A percentile compares a stretch with the other conserved stretches of the same genome.
phyloP scores from a whole-genome alignment of 1,140 invertebrate genomes.

The Hypsibius dujardini region DNA sequence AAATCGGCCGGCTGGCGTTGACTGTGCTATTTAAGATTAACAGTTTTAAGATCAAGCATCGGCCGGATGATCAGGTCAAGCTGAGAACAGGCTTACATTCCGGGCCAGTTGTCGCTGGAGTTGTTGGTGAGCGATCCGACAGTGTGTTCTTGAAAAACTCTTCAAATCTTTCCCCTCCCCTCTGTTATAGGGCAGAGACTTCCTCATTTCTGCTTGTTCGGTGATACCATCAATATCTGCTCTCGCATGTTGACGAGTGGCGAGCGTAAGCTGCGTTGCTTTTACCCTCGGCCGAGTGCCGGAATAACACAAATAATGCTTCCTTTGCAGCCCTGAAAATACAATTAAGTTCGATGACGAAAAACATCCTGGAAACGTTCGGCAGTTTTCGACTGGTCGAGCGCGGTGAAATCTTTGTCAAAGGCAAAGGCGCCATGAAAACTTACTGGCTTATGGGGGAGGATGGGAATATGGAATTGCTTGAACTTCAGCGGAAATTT shows the following conservation, averaged over 20 bases:
- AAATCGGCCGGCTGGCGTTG: constrained; percentile 62
- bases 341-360: constrained; percentile 78
- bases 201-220: constrained; percentile 74
- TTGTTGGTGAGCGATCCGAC: constrained; percentile 42
- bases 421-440: constrained; percentile 34
- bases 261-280: neutral
- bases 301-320: constrained; percentile 19
- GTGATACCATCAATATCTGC: constrained; percentile 82
- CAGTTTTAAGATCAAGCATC: constrained; percentile 72
- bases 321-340: constrained; percentile 60
- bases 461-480: constrained; percentile 14
- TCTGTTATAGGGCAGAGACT: constrained; percentile 49
- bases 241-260: constrained; percentile 53
- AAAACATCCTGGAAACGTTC: constrained; percentile 67
- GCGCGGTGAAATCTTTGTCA: constrained; percentile 46
- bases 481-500: constrained; percentile 6
- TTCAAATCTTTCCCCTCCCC: neutral
- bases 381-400: constrained; percentile 70
- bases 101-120: constrained; percentile 70
- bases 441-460: constrained; percentile 37
- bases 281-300: neutral
- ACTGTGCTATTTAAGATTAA: constrained; percentile 63
- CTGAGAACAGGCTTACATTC: constrained; percentile 87
- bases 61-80: constrained; percentile 66
- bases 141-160: neutral